A percentile compares a stretch with the other conserved stretches of the same genome.
Conservation (phyloP, 2,888 invertebrate genomes). For the Cyaniris semiargus region DNA sequence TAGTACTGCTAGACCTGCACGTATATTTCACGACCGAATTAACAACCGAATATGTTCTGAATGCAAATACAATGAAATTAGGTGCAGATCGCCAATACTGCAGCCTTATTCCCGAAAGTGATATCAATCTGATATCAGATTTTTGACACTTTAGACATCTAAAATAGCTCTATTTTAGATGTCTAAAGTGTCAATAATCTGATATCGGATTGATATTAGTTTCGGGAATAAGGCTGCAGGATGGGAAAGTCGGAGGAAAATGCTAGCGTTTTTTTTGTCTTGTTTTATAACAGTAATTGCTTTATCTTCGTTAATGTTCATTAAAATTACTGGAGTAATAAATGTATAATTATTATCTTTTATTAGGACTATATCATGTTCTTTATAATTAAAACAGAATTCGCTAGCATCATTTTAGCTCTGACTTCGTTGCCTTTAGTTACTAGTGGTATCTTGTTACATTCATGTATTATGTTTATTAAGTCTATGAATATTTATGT, state of each 20-base stretch:
- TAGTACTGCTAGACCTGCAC: constrained; percentile 41
- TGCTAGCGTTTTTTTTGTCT: not conserved
- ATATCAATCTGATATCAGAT: too few species aligned
- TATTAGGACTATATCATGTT: not conserved
- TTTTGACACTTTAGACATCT: too few species aligned
- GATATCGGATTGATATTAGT: too few species aligned
- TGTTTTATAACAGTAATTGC: not conserved
- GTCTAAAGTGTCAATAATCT: too few species aligned
- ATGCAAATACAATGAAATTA: constrained; percentile 56
- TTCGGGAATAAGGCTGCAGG: too few species aligned
- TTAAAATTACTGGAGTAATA: not conserved
- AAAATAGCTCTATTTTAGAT: too few species aligned
- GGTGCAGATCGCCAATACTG: constrained; percentile 1
- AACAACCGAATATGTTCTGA: constrained; percentile 64
- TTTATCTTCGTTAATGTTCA: not conserved
- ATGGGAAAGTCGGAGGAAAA: not conserved
- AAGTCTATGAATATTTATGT: constrained; percentile 46
- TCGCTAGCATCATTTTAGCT: not conserved
- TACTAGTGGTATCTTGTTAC: constrained; percentile 29
- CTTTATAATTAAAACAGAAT: not conserved
- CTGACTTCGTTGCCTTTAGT: not conserved
- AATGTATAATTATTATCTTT: not conserved
- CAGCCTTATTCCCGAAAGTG: too few species aligned
- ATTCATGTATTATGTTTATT: constrained; percentile 40
- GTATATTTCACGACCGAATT: constrained; percentile 34